These are phyloP conservation scores for Cephalopachus bancanus DNA, from an alignment of 2,797 vertebrate species.

Conservation along the genomic window DNA sequence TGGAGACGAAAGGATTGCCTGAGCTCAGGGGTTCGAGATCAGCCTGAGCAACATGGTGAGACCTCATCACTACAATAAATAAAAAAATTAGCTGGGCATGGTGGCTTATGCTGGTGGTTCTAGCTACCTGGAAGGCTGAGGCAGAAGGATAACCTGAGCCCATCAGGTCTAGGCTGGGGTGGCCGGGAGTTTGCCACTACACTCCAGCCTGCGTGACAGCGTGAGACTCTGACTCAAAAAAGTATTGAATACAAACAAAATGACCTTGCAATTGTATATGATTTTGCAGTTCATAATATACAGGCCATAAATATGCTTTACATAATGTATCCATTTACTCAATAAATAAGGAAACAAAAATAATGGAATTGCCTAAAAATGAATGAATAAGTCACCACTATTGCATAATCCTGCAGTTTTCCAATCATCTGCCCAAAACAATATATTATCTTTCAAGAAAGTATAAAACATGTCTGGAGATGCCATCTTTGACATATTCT, in stretches of 20 bases:
- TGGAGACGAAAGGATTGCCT: too few relatives aligned
- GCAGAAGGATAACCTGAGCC: too few relatives aligned
- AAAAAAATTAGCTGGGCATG: too few relatives aligned
- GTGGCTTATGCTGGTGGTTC: too few relatives aligned
- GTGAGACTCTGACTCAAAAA: too few relatives aligned
- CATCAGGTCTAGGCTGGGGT: too few relatives aligned
- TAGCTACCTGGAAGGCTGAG: too few relatives aligned
- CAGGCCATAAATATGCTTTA: not conserved
- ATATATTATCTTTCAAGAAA: not conserved
- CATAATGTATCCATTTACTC: not conserved
- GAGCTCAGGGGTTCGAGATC: too few relatives aligned
- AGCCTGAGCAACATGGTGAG: too few relatives aligned
- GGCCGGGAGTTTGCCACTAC: too few relatives aligned
- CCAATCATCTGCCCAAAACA: not conserved
- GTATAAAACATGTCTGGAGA: not conserved
- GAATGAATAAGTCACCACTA: not conserved
- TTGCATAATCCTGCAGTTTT: not conserved
- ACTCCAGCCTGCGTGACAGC: too few relatives aligned
- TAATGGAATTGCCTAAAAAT: not conserved
- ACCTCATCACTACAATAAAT: too few relatives aligned
- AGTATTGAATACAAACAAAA: not conserved
- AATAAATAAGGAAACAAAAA: conserved; percentile 42
- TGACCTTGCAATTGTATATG: not conserved
- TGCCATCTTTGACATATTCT: not conserved
- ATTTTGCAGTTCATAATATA: conserved; percentile 4